phyloP scores from a whole-genome alignment of 2,888 invertebrate species.

The Polydrusus pterygomalis region DNA sequence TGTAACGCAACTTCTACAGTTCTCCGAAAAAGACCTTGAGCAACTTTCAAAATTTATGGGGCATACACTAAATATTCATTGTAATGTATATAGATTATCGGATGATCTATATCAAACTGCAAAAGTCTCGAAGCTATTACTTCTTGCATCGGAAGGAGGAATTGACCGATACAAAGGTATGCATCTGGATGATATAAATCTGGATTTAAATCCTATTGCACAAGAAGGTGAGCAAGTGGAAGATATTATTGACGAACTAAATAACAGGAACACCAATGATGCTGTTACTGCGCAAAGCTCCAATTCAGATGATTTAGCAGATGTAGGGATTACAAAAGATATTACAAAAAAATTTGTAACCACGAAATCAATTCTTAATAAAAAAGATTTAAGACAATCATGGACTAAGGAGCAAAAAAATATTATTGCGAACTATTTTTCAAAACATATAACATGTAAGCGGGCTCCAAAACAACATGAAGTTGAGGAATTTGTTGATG shows the following conservation, averaged over 20 bases:
- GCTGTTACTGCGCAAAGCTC: too few relatives aligned
- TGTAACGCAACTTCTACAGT: slow-evolving; percentile 43
- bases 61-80: slow-evolving; percentile 54
- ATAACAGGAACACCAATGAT: too few relatives aligned
- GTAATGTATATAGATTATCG: slow-evolving; percentile 48
- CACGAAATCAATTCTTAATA: neutral
- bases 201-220: slow-evolving; percentile 72
- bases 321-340: neutral
- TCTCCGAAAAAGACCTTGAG: slow-evolving; percentile 53
- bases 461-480: neutral
- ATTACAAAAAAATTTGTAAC: neutral
- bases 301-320: neutral
- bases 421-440: neutral
- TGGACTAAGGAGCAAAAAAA: neutral
- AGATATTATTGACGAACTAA: neutral
- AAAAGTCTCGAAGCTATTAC: slow-evolving; percentile 50
- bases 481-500: neutral
- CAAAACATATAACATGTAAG: neutral
- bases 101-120: slow-evolving; percentile 56
- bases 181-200: slow-evolving; percentile 47
- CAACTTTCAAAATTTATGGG: slow-evolving; percentile 55
- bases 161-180: slow-evolving; percentile 49
- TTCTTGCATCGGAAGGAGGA: slow-evolving; percentile 46
- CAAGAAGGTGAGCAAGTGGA: neutral
- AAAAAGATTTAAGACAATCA: neutral